Base-by-base conservation (phyloP, 2,113 vertebrate species). In the Syngnathus typhle region DNA sequence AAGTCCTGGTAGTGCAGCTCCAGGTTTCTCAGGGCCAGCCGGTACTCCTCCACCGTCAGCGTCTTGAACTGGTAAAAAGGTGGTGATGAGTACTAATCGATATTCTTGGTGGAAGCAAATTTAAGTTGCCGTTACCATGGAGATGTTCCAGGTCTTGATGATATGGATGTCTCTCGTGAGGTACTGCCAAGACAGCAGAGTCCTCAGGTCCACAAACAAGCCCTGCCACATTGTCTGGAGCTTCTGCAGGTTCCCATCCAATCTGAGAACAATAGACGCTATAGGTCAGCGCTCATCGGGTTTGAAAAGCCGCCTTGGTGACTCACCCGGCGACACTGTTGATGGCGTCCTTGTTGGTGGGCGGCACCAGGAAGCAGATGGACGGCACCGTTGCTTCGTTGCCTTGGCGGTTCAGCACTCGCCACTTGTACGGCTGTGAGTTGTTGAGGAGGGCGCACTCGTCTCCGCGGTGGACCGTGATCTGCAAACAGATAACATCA, bases 1-100 rank as follows among this genome's bases (percentile, higher is more conserved):
- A 98, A 99, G 70, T 93, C 91, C 89, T 96, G 94, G 88, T 95
- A 96, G 88, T 97, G 95, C 3, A 72, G 74, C 80, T 98, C 96
- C 82, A 98, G 88, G 85, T 88, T 94, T 64, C 89, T 88, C 70
- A 98, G 89, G 0, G 89, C 82, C 76, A 93, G 91, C 0, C 91
- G 90, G 84, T 94, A 93, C 67, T 98, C 95, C 70, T 98, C 96
- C 0, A 90, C 90, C 23, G 89, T 90, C 89, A 96, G 70, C 0
- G 91, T 93, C 82, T 94, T 94, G 72, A 98, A 95, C 96, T 96
- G 73, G 0, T 21, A 58, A 58, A 41, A 10, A 43, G 44, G 27
- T 32, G 27, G 27, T 32, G 27, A 44, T 44, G 43, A 44, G 11
- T 12, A 15, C 4, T 44, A 11, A 44, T 13, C 44, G 16, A 13